Base-by-base conservation (phyloP, 2,113 vertebrate genomes). In the Gallinago paraguaiae region DNA sequence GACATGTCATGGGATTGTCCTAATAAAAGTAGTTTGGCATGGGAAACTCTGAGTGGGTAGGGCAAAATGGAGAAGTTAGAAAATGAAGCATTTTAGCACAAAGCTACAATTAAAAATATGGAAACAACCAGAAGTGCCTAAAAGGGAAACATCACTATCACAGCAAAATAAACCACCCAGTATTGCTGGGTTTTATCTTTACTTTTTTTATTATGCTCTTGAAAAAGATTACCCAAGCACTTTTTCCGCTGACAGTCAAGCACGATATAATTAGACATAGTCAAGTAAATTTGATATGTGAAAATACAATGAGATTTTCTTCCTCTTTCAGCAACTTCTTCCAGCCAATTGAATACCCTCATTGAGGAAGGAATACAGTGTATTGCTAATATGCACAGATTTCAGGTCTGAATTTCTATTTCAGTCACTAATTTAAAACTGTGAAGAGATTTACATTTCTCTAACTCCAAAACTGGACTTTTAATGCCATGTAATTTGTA, bases 251-350 rank as follows among this genome's bases (percentile, higher is more conserved):
- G 93, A 94, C 90, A 91, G 61, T 71, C 74, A 92, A 76, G 75
- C 45, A 65, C 0, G 10, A 79, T 65, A 86, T 78, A 95, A 95
- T 95, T 96, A 96, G 92, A 92, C 65, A 68, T 23, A 92, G 53
- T 41, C 86, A 92, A 94, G 80, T 79, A 89, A 86, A 94, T 95
- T 64, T 92, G 69, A 84, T 90, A 88, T 57, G 57, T 88, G 76
- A 96, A 90, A 94, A 92, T 92, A 90, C 71, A 95, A 86, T n/a
- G 71, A 88, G 17, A 93, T 94, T 93, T 93, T 94, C 86, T 96
- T 92, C 69, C 80, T 53, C 65, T 95, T 93, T 88, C 77, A 95
- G 90, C 77, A 91, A 54, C 65, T 91, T 94, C 72, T 92, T 72
- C 79, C 80, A 96, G 61, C 39, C 63, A 94, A 93, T 20, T 68